Base-by-base conservation (phyloP, 2,113 vertebrate genomes). In the Microcebus lehilahytsara region DNA sequence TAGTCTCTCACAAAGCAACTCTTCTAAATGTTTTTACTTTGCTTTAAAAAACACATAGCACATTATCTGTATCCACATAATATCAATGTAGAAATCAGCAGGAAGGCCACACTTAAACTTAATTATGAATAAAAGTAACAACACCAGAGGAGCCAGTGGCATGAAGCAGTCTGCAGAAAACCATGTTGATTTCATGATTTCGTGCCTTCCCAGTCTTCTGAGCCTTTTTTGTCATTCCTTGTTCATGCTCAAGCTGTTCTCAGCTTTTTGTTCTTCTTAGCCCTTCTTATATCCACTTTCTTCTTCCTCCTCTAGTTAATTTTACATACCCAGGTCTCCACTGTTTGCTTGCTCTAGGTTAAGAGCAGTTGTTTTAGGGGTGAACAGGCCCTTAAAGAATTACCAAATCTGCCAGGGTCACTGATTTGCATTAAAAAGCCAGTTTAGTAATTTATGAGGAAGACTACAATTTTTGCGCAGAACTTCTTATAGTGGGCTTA, bases 1-100 rank as follows among this genome's bases (percentile, higher is more conserved):
- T 86, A 56, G 42, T 86, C 69, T 93, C 71, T 58, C 49, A 81
- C 40, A 84, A 58, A 89, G 34, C 58, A 85, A 22, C 62, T 95
- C 49, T 89, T 83, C 14, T 67, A 19, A 83, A 75, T 80, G 32
- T 72, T 96, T 96, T 81, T 53, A 72, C 46, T 97, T 87, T 93
- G 60, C 69, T 84, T 89, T 30, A 37, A 75, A 87, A 93, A n/a
- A 79, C 22, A 20, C 40, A 32, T 66, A 53, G 14, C 23, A 85
- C 25, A 4, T 94, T 71, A 42, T 84, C 66, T 95, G 23, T 87
- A 64, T 64, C 66, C 23, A 37, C 49, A 37, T 85, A 78, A 58
- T 84, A 56, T 94, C 53, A 17, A 1, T 87, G 72, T 75, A 75
- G 69, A 91, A 93, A 30, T 80, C 58, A 94, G 30, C 53, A 81